Conservation (phyloP, 2,797 vertebrate species). For the Geotrypetes seraphini region DNA sequence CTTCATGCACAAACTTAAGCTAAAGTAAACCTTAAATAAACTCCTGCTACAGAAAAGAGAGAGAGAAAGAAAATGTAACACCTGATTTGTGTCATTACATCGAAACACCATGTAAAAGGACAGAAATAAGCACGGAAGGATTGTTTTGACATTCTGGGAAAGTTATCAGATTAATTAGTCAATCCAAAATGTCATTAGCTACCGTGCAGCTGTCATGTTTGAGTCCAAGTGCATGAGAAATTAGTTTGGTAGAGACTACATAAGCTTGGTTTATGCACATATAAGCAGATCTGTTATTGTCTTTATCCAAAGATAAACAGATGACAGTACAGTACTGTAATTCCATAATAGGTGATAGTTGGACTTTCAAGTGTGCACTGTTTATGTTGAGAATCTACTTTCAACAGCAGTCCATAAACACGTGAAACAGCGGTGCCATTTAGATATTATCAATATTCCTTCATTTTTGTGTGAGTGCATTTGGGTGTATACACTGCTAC, state of each 20-base stretch:
- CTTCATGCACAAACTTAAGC: slow-evolving; percentile 43
- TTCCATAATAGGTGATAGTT: too few relatives aligned
- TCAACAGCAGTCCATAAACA: not conserved
- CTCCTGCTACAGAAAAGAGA: slow-evolving; percentile 34
- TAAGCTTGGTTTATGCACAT: too few relatives aligned
- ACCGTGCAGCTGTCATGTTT: too few relatives aligned
- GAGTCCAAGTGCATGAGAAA: too few relatives aligned
- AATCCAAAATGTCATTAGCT: slow-evolving; percentile 47
- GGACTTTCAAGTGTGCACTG: slow-evolving; percentile 14
- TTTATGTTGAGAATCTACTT: slow-evolving; percentile 25
- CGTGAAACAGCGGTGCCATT: slow-evolving; percentile 7
- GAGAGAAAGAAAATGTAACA: slow-evolving; percentile 37
- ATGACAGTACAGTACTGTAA: too few relatives aligned
- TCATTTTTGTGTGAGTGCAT: too few relatives aligned
- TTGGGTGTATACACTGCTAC: too few relatives aligned
- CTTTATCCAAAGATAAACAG: too few relatives aligned
- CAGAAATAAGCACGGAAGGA: slow-evolving; percentile 32
- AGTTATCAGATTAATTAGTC: slow-evolving; percentile 41
- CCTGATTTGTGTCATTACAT: slow-evolving; percentile 24
- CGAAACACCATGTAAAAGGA: slow-evolving; percentile 42
- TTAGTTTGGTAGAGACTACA: too few relatives aligned
- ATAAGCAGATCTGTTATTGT: too few relatives aligned
- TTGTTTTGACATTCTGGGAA: slow-evolving; percentile 50
- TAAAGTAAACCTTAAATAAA: slow-evolving; percentile 48
- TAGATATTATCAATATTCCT: too few relatives aligned